phyloP scores from a whole-genome alignment of 2,888 invertebrate genomes.

The Hyposoter didymator region DNA sequence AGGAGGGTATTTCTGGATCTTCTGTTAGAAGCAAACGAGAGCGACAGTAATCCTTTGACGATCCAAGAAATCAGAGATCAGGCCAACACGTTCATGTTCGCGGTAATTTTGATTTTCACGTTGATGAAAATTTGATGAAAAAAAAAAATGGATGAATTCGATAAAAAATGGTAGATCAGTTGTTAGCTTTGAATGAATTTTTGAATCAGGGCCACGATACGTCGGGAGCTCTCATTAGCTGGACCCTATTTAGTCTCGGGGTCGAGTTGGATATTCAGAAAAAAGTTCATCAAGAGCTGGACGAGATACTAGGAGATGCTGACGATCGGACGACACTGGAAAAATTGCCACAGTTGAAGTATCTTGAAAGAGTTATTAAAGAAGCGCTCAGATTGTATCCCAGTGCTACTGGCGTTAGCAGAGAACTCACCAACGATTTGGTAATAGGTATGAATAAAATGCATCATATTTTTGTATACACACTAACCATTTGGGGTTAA shows the following conservation, averaged over 20 bases:
- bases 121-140: constrained; percentile 46
- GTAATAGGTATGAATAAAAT: constrained; percentile 79
- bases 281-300: constrained; percentile 84
- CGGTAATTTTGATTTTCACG: constrained; percentile 82
- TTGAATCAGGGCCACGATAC: constrained; percentile 85
- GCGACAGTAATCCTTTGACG: constrained; percentile 86
- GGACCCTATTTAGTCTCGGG: constrained; percentile 85
- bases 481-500: neutral
- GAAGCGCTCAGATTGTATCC: constrained; percentile 86
- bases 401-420: constrained; percentile 85
- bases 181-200: constrained; percentile 5
- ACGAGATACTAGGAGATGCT: constrained; percentile 81
- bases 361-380: constrained; percentile 86
- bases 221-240: constrained; percentile 85
- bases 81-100: constrained; percentile 91
- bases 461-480: neutral
- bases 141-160: constrained; percentile 59
- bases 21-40: constrained; percentile 86
- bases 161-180: neutral
- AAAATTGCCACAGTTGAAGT: constrained; percentile 83
- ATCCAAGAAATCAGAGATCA: constrained; percentile 88
- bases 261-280: constrained; percentile 84
- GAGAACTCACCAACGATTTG: constrained; percentile 84
- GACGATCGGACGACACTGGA: constrained; percentile 75
- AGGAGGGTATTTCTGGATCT: constrained; percentile 89